phyloP scores from a whole-genome alignment of 2,113 vertebrate species.

The Prietella phreatophila region DNA sequence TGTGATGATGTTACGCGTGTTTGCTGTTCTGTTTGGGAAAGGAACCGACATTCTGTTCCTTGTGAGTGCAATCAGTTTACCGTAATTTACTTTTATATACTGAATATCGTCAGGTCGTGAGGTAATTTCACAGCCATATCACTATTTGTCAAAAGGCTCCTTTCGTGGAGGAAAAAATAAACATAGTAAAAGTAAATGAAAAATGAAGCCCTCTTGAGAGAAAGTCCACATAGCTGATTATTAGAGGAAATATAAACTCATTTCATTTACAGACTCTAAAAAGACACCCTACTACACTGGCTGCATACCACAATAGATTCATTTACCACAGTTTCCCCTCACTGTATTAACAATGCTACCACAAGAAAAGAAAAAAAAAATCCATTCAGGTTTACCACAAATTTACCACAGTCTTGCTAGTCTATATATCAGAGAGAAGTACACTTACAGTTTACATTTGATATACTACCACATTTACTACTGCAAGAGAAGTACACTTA shows the following conservation, averaged over 20 bases:
- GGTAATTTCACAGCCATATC: neutral
- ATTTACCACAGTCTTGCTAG: neutral
- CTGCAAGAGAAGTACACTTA: neutral
- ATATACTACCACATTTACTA: neutral
- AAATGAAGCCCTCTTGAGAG: neutral
- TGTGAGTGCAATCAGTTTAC: constrained; percentile 55
- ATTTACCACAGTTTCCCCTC: neutral
- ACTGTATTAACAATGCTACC: neutral
- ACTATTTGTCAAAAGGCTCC: neutral
- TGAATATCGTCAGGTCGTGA: neutral
- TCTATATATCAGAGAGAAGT: too few species aligned
- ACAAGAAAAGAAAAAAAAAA: neutral
- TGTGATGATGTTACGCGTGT: constrained; percentile 67
- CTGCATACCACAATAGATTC: neutral
- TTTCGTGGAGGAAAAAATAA: neutral
- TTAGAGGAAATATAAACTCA: neutral
- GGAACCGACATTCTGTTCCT: constrained; percentile 54
- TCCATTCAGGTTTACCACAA: neutral
- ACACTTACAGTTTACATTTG: neutral
- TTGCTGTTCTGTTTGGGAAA: constrained; percentile 31
- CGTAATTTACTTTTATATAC: constrained; percentile 59
- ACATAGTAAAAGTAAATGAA: neutral
- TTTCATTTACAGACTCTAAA: neutral
- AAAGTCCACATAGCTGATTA: neutral
- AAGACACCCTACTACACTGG: neutral